These are phyloP conservation scores for Atethmia centrago DNA, from an alignment of 2,888 invertebrate species.

Conservation along the genomic window DNA sequence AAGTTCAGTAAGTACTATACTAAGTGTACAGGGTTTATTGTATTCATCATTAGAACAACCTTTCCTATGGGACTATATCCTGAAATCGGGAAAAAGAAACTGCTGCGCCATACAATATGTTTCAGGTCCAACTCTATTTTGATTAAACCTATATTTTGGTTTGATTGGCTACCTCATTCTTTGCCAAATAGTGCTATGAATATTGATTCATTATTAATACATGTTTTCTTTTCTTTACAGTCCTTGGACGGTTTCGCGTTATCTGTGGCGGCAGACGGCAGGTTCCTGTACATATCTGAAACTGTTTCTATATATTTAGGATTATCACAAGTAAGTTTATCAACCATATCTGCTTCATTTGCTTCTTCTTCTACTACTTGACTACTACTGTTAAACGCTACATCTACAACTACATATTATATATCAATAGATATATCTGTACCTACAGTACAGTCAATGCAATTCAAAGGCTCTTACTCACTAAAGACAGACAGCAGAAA, in stretches of 20 bases:
- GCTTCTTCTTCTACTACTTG: background rate
- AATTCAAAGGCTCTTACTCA: background rate
- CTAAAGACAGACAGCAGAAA: background rate
- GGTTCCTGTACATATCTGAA: slow-evolving; percentile 99
- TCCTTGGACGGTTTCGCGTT: slow-evolving; percentile 99
- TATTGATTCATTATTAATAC: slow-evolving; percentile 1
- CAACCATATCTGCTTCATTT: background rate
- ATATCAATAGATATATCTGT: background rate
- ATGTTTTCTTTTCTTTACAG: slow-evolving; percentile 90
- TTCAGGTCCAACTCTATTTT: background rate
- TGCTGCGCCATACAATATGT: too few species aligned
- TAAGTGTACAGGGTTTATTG: background rate
- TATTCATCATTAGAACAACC: background rate
- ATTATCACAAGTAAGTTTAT: slow-evolving; percentile 97
- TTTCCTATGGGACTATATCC: too few species aligned
- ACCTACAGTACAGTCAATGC: background rate
- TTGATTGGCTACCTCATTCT: background rate
- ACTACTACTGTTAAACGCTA: background rate
- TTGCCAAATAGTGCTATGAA: background rate
- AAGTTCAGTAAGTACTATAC: background rate
- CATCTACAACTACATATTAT: too few species aligned
- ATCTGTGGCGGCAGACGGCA: slow-evolving; percentile 98
- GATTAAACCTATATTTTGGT: background rate
- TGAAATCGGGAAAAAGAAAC: background rate
- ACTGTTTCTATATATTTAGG: slow-evolving; percentile 99